Base-by-base conservation (phyloP, 2,113 vertebrate genomes). In the Rhinopithecus roxellana region DNA sequence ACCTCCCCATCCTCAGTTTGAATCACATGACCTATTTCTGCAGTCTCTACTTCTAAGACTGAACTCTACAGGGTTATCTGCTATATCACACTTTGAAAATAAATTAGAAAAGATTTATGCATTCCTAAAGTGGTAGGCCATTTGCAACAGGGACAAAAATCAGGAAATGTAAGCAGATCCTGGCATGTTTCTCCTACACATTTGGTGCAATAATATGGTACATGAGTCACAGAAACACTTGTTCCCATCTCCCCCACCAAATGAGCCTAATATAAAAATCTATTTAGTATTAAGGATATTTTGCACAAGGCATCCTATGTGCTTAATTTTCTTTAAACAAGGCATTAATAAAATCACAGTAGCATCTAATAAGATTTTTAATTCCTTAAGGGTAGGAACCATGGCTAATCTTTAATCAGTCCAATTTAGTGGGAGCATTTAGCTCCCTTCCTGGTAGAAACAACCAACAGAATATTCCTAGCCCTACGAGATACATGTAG, bases 281-380 rank as follows among this genome's bases (percentile, higher is more conserved):
- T 88, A 83, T 64, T 87, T 70, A n/a, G 13, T 16, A 72, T 10
- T 16, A 72, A 95, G 50, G 88, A 64, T 90, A 85, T 89, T 94
- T 91, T 92, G 78, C 45, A 64, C 45, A 92, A 61, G 81, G 52
- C 90, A 96, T 90, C 64, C 83, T 93, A 80, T 67, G 40, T 81
- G 77, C 77, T 96, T 93, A 74, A 89, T 96, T 96, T 90, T 94
- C 95, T 96, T 95, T 93, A 97, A 97, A 97, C 30, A 88, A 96
- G 92, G 43, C 87, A 96, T 92, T 96, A 96, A 97, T 96, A 95
- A 90, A 97, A 96, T 93, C 96, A 89, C 70, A 93, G 92, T 75
- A 43, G 57, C 90, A 79, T 93, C 96, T 97, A 97, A 90, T 96
- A 96, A 75, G 52, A 95, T 57, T 94, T 96, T 85, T 89, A 92